phyloP scores from a whole-genome alignment of 2,888 invertebrate species.

The Itoplectis maculator region DNA sequence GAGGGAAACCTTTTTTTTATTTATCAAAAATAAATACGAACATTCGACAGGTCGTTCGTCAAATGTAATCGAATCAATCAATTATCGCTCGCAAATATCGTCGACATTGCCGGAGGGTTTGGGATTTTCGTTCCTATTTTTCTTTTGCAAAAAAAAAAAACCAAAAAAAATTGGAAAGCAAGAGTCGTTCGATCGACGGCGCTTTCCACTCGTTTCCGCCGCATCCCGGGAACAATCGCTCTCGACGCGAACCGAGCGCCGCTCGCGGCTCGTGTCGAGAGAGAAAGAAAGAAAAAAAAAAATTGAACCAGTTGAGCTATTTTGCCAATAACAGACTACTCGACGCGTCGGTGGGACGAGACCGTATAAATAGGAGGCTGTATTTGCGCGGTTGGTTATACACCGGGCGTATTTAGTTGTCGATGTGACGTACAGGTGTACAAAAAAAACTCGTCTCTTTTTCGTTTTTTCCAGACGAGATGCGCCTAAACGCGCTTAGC shows the following conservation, averaged over 20 bases:
- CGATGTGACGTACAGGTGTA: background rate
- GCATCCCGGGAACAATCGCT: constrained; percentile 10
- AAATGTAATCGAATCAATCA: too few relatives aligned
- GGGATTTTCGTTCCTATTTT: background rate
- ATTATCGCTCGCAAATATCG: background rate
- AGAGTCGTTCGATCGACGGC: constrained; percentile 15
- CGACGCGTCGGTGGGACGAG: constrained; percentile 24
- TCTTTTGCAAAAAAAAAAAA: background rate
- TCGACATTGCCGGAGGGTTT: background rate
- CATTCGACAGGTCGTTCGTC: too few relatives aligned
- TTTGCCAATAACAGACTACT: constrained; percentile 51
- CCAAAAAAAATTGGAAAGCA: background rate
- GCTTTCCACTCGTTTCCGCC: background rate
- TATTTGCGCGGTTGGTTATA: background rate
- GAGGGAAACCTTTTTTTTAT: too few relatives aligned
- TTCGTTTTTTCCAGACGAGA: constrained; percentile 50
- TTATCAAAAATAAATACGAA: too few relatives aligned
- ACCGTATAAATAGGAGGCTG: constrained; percentile 32
- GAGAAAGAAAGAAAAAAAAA: constrained; percentile 23
- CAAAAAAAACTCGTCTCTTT: background rate
- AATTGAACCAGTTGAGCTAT: constrained; percentile 35
- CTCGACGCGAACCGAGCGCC: background rate
- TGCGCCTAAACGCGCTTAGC: constrained; percentile 57
- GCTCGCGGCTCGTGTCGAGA: constrained; percentile 28
- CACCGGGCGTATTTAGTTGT: background rate